Evolutionary conservation across 2,113 vertebrate genomes (phyloP).

Genomic region (Toxotes jaculatrix): DNA sequence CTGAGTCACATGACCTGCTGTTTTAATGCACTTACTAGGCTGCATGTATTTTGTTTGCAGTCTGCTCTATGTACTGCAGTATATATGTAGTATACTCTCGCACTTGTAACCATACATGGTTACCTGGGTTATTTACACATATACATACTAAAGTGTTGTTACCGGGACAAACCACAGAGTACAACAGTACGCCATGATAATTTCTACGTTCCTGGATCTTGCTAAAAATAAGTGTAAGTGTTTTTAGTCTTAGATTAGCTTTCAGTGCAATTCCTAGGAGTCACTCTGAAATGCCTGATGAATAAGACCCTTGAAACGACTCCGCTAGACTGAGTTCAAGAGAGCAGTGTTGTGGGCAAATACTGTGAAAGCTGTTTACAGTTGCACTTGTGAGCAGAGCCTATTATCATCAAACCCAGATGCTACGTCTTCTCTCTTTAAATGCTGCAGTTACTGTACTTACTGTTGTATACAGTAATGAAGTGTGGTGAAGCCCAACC

Average conservation of each 20-base stretch:
- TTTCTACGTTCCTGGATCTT: neutral
- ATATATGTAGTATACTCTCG: too few species aligned
- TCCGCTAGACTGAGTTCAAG: neutral
- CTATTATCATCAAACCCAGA: conserved; percentile 19
- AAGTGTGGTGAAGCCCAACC: neutral
- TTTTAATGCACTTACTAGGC: neutral
- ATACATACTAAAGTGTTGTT: too few species aligned
- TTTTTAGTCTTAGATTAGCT: too few species aligned
- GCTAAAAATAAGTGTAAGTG: neutral
- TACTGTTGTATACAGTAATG: neutral
- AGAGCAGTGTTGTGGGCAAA: conserved; percentile 9
- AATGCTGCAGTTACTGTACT: neutral
- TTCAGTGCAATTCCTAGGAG: neutral
- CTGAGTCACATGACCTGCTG: neutral
- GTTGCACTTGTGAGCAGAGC: neutral
- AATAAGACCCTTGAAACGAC: neutral
- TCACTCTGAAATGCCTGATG: neutral
- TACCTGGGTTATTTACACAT: too few species aligned
- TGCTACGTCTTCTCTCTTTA: conserved; percentile 19
- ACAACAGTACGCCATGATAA: too few species aligned
- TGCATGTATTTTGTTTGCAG: neutral
- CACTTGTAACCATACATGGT: too few species aligned
- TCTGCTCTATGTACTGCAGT: neutral
- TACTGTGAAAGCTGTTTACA: neutral
- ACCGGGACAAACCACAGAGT: neutral